phyloP scores from a whole-genome alignment of 2,113 vertebrate genomes.

The Nothobranchius furzeri region DNA sequence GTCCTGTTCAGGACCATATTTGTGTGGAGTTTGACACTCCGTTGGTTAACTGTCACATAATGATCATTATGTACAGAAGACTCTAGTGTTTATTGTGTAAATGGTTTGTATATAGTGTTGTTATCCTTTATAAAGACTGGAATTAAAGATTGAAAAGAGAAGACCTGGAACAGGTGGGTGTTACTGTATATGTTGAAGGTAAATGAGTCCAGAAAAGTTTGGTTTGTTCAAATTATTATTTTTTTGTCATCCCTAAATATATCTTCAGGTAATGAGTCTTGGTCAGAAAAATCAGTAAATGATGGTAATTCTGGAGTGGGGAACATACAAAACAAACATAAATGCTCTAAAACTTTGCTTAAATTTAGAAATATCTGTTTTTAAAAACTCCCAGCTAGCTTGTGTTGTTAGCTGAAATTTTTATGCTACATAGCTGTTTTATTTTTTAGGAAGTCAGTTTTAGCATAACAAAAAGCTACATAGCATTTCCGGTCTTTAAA shows the following conservation, averaged over 20 bases:
- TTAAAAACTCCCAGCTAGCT: not conserved
- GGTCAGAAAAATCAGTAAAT: not conserved
- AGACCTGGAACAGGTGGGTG: slow-evolving; percentile 4
- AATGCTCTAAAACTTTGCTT: too few species aligned
- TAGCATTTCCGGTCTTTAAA: too few species aligned
- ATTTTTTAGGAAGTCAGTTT: too few species aligned
- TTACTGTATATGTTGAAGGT: slow-evolving; percentile 42
- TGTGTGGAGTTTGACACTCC: slow-evolving; percentile 62
- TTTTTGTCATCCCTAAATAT: not conserved
- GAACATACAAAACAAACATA: not conserved
- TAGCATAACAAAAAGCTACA: too few species aligned
- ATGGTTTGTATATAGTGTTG: slow-evolving; percentile 51
- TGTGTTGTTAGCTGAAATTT: not conserved
- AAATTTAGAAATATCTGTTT: not conserved
- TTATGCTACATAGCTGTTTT: not conserved
- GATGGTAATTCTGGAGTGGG: not conserved
- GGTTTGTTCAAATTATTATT: not conserved
- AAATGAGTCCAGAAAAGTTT: not conserved
- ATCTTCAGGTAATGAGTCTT: not conserved
- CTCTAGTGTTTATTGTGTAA: slow-evolving; percentile 56
- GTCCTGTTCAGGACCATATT: slow-evolving; percentile 15
- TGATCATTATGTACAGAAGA: slow-evolving; percentile 58
- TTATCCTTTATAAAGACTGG: slow-evolving; percentile 32
- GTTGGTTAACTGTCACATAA: slow-evolving; percentile 1
- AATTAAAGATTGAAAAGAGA: slow-evolving; percentile 27